A percentile compares a stretch with the other conserved stretches of the same genome.
Evolutionary conservation across 2,888 invertebrate species (phyloP).

Genomic region (Pachymerium ferrugineum): DNA sequence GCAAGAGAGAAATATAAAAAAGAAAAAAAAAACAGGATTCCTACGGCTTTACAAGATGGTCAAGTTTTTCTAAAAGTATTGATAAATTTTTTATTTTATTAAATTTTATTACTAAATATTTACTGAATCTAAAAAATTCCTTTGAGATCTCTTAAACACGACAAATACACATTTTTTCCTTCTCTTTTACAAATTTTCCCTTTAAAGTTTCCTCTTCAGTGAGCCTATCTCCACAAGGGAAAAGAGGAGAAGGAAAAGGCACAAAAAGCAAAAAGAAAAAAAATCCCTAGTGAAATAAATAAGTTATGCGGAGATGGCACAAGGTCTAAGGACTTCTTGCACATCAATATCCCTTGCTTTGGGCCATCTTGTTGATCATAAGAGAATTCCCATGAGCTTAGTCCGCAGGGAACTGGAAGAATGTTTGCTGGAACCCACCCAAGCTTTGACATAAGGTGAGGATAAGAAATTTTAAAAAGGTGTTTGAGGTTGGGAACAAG

Average conservation of each 20-base stretch:
- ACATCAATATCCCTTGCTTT: constrained; percentile 15
- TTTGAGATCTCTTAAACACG: no score
- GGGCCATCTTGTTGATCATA: constrained; percentile 22
- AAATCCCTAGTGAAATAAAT: constrained; percentile 24
- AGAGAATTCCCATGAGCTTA: constrained; percentile 23
- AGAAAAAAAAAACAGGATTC: not conserved
- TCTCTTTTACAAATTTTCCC: constrained; percentile 1
- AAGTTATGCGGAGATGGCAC: constrained; percentile 17
- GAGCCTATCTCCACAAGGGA: constrained; percentile 6
- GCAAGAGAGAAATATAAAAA: constrained; percentile 1
- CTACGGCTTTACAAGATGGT: not conserved
- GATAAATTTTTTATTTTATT: no score
- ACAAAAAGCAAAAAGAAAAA: not conserved
- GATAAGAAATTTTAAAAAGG: not conserved
- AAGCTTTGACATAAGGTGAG: constrained; percentile 18
- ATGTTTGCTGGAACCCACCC: constrained; percentile 21
- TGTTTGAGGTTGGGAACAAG: not conserved
- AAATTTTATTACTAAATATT: no score
- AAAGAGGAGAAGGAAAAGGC: not conserved
- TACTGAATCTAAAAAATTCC: no score
- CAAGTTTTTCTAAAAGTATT: no score
- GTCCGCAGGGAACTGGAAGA: not conserved
- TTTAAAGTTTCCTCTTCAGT: not conserved
- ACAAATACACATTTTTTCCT: no score
- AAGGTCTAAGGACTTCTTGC: constrained; percentile 21